A percentile compares a stretch with the other conserved stretches of the same genome.
Evolutionary conservation across 2,113 vertebrate genomes (phyloP).

Genomic region (Zingel zingel): DNA sequence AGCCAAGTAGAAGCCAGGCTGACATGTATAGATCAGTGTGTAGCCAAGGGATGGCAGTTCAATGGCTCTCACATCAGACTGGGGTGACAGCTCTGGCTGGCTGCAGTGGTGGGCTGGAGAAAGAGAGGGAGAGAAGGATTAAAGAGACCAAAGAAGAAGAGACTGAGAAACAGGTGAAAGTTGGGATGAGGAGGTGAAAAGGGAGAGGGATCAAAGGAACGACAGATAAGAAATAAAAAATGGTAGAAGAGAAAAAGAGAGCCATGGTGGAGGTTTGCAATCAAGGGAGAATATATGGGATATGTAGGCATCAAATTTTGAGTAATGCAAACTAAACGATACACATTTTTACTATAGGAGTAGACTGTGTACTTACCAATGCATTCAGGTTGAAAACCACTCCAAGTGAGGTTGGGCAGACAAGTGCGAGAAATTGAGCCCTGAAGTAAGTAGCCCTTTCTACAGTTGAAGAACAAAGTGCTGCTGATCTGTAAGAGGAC

Average conservation of each 20-base stretch:
- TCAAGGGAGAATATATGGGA: neutral
- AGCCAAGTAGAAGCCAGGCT: constrained; percentile 94
- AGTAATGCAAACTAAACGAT: neutral
- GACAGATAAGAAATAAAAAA: constrained; percentile 12
- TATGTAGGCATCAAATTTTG: neutral
- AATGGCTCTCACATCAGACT: constrained; percentile 93
- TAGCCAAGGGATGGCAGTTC: constrained; percentile 97
- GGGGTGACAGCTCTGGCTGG: constrained; percentile 92
- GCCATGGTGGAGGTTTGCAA: neutral
- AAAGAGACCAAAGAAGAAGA: constrained; percentile 13
- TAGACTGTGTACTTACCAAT: constrained; percentile 86
- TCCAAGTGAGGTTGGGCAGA: constrained; percentile 98
- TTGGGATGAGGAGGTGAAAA: neutral
- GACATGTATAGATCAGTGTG: constrained; percentile 97
- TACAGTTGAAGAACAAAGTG: constrained; percentile 92
- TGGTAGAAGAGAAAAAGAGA: neutral
- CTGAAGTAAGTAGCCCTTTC: constrained; percentile 96
- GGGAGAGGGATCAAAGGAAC: constrained; percentile 2
- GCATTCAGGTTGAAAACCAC: constrained; percentile 93
- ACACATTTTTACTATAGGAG: neutral
- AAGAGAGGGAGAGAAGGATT: constrained; percentile 5
- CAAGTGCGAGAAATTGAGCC: constrained; percentile 96
- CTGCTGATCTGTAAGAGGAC: constrained; percentile 86
- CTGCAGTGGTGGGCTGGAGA: constrained; percentile 93
- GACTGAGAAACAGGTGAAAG: neutral